A percentile compares a stretch with the other conserved stretches of the same genome.
Conservation (phyloP, 2,113 vertebrate genomes). For the Spea multiplicata region DNA sequence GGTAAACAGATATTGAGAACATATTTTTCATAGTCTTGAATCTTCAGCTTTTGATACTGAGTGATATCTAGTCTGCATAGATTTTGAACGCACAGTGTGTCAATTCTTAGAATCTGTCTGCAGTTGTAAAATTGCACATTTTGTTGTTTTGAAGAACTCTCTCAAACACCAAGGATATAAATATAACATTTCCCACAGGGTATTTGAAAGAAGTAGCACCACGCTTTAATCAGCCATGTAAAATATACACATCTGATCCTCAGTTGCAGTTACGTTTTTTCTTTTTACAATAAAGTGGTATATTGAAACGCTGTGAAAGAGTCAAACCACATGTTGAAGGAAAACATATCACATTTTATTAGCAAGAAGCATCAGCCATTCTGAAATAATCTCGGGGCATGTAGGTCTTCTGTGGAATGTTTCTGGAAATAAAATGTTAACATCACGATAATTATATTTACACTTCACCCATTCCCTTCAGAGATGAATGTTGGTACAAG, state of each 20-base stretch:
- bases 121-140: too few species aligned
- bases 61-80: too few species aligned
- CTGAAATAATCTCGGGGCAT: constrained; percentile 41
- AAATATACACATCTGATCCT: constrained; percentile 37
- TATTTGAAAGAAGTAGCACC: constrained; percentile 7
- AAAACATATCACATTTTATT: constrained; percentile 39
- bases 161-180: background rate
- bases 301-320: constrained; percentile 30
- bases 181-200: background rate
- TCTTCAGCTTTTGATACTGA: too few species aligned
- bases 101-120: too few species aligned
- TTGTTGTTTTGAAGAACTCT: too few species aligned
- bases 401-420: constrained; percentile 43
- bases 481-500: constrained; percentile 44
- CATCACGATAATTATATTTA: constrained; percentile 46
- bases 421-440: constrained; percentile 49
- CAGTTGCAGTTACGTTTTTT: constrained; percentile 20
- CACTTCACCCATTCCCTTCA: constrained; percentile 27
- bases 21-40: too few species aligned
- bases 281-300: constrained; percentile 24
- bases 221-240: constrained; percentile 32
- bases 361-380: constrained; percentile 36
- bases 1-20: too few species aligned
- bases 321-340: constrained; percentile 32
- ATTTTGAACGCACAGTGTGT: too few species aligned